Percentiles rank a stretch among this genome's conserved stretches.
These are phyloP conservation scores for Echinops telfairi DNA, from an alignment of 2,113 vertebrate species.

Conservation along the genomic window DNA sequence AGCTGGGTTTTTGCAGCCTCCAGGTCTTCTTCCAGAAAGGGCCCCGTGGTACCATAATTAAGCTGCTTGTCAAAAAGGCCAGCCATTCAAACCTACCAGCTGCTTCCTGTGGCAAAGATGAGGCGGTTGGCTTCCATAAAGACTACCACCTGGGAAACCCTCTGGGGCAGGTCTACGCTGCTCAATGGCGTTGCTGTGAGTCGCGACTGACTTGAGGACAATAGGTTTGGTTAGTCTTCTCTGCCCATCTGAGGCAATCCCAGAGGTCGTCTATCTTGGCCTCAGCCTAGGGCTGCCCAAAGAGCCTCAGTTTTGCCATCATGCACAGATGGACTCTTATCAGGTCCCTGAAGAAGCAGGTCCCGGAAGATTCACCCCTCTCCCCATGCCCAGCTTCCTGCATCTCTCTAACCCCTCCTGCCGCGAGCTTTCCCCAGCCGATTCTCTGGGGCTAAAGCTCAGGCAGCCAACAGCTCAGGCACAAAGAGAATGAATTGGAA, in stretches of 20 bases:
- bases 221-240: neutral
- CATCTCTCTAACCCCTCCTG: conserved; percentile 3
- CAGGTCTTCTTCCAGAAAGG: neutral
- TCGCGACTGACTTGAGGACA: neutral
- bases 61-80: neutral
- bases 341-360: neutral
- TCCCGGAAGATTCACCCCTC: neutral
- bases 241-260: neutral
- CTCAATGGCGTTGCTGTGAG: neutral
- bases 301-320: neutral
- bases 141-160: neutral
- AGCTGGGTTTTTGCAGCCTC: neutral
- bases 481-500: neutral
- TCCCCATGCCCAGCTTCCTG: neutral
- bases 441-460: neutral
- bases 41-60: neutral
- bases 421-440: neutral
- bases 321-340: neutral
- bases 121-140: neutral
- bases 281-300: neutral
- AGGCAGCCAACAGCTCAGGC: neutral
- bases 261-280: neutral
- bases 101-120: neutral
- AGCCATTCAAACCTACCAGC: neutral
- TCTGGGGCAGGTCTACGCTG: neutral